Base-by-base conservation (phyloP, 92 coral and sea anemone genomes). In the Actinernus sp. region DNA sequence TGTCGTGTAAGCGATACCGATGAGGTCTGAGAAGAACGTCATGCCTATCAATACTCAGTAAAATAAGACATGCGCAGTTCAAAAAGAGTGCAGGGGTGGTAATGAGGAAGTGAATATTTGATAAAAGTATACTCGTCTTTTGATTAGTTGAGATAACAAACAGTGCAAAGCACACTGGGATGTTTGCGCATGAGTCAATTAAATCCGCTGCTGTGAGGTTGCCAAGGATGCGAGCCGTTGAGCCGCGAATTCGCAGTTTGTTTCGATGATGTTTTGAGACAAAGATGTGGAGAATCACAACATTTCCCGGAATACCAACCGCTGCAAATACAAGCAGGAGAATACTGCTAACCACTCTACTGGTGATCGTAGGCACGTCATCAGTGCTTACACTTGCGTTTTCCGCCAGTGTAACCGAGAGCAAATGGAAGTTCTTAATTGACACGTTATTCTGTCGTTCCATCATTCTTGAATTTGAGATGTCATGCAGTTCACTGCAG, bases 181-280 rank as follows among this genome's bases (percentile, higher is more conserved):
- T 53, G 29, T 73, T 73, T 5, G 52, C 55, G 24, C 71, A 49
- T 8, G 71, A 73, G 22, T 49, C 80, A 27, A 73, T 49, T 9
- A 73, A 50, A 34, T 73, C 80, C 37, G 58, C 80, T 34, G 80
- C 71, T 1, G 80, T 63, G 9, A 73, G 54, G 62, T 73, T 73
- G 36, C 56, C 61, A 32, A 73, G 55, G 50, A 73, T 61, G 49
- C 17, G 53, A 3, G 34, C 5, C 0, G 80, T 73, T 4, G 80
- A 50, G 26, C 37, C 26, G 34, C 71, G 61, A 18, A 61, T 53
- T 25, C 61, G 80, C 21, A 73, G 71, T 24, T 53, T 61, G 20
- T n/a, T 31, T 22, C 63, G 60, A 25, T 61, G 71, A 9, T 56
- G 45, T n/a, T 31, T 16, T 11, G 63, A 51, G 9, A 24, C 61